Evolutionary conservation across 1,140 invertebrate species (phyloP).

Genomic region (Macrosteles quadrilineatus): DNA sequence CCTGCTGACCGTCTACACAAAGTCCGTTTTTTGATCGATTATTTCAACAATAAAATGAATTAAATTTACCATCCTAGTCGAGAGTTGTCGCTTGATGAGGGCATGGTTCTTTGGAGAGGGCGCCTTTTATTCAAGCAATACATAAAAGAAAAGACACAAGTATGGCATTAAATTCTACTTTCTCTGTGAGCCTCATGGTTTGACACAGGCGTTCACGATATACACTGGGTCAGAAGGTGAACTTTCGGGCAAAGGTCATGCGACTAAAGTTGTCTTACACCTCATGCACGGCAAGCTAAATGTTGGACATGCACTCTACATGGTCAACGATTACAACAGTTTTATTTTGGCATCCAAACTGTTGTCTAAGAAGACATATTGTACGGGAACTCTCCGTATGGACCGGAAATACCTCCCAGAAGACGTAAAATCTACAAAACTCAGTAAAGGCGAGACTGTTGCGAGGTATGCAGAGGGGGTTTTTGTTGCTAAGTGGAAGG

Average conservation of each 20-base stretch:
- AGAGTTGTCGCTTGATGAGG: neutral
- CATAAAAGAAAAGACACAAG: too few relatives aligned
- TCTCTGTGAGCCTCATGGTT: too few relatives aligned
- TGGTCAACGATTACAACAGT: too few relatives aligned
- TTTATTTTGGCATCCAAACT: neutral
- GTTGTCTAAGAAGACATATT: neutral
- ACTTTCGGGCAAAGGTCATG: neutral
- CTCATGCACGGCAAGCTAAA: neutral
- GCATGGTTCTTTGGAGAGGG: neutral
- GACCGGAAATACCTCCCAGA: too few relatives aligned
- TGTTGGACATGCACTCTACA: too few relatives aligned
- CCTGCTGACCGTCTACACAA: neutral
- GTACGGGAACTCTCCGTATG: too few relatives aligned
- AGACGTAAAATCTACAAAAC: too few relatives aligned
- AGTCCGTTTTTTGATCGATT: neutral
- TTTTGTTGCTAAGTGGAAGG: too few relatives aligned
- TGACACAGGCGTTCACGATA: neutral
- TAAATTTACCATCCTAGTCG: neutral
- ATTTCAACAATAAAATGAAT: neutral
- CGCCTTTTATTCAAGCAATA: too few relatives aligned
- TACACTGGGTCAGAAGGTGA: neutral
- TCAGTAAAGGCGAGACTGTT: too few relatives aligned
- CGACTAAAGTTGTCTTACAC: neutral
- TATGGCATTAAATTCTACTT: too few relatives aligned
- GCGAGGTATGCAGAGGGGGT: too few relatives aligned